A percentile compares a stretch with the other conserved stretches of the same genome.
phyloP scores from a whole-genome alignment of 2,113 vertebrate genomes.

The Petrocephalus microphthalmus region DNA sequence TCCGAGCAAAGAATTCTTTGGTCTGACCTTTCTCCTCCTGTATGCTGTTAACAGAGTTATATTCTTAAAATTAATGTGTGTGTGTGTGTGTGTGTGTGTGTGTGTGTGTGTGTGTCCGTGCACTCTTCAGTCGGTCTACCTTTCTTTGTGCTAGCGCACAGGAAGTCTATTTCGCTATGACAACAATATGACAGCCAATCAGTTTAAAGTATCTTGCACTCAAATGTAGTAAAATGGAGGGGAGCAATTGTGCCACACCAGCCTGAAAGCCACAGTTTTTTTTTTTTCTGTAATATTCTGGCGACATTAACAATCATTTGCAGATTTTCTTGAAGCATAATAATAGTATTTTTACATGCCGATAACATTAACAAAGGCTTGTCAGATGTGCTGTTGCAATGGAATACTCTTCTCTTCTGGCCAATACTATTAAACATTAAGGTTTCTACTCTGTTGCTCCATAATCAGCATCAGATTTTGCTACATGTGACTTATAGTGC shows the following conservation, averaged over 20 bases:
- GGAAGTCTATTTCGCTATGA: slow-evolving; percentile 14
- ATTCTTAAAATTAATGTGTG: not conserved
- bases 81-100: not conserved
- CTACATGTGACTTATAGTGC: not conserved
- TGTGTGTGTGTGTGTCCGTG: not conserved
- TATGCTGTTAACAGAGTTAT: not conserved
- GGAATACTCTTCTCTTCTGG: not conserved
- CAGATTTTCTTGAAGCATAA: not conserved
- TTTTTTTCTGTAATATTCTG: not conserved
- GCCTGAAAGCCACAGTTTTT: not conserved
- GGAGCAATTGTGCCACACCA: not conserved
- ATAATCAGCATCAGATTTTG: not conserved
- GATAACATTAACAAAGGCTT: not conserved
- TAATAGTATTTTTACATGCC: not conserved
- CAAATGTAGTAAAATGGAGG: not conserved
- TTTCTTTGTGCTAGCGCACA: not conserved
- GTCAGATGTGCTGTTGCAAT: not conserved
- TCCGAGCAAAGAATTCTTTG: not conserved
- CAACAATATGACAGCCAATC: slow-evolving; percentile 17
- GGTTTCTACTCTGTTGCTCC: not conserved
- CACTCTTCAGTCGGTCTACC: slow-evolving; percentile 26
- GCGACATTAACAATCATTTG: not conserved
- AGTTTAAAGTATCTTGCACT: slow-evolving; percentile 12
- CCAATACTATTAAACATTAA: not conserved
- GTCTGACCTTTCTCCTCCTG: not conserved